Evolutionary conservation across 2,797 vertebrate species (phyloP).

Genomic region (Argya squamiceps): DNA sequence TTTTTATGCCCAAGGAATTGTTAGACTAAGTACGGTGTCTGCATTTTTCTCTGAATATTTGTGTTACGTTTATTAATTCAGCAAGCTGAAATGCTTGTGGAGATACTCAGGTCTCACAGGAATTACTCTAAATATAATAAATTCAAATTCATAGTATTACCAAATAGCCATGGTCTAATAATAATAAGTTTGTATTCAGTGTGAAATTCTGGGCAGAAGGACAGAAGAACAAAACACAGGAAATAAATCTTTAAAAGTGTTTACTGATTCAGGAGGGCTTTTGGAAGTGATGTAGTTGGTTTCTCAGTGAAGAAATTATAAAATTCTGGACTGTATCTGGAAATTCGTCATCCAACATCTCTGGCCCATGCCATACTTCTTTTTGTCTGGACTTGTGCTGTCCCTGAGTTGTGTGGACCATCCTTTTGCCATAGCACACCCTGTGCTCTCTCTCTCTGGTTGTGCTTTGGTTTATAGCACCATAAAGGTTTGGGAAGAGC

Average conservation of each 20-base stretch:
- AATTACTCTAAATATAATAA: conserved; percentile 8
- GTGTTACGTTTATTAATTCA: conserved; percentile 45
- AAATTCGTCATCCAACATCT: not conserved
- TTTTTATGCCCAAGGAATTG: not conserved
- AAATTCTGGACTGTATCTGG: not conserved
- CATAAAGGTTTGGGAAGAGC: not conserved
- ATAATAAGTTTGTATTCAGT: not conserved
- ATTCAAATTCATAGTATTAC: not conserved
- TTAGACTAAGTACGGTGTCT: not conserved
- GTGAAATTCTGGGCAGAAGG: not conserved
- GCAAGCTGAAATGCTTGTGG: not conserved
- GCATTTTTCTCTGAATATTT: not conserved
- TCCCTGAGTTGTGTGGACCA: not conserved
- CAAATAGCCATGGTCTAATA: not conserved
- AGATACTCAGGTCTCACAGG: not conserved
- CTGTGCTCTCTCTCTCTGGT: not conserved
- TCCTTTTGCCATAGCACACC: not conserved
- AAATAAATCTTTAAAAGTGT: not conserved
- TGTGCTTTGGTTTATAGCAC: not conserved
- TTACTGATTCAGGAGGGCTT: not conserved
- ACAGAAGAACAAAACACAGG: not conserved
- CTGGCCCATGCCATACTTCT: not conserved
- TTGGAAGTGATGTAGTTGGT: not conserved
- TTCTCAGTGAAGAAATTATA: not conserved
- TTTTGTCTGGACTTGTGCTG: not conserved